A percentile compares a stretch with the other conserved stretches of the same genome.
phyloP scores from a whole-genome alignment of 2,888 invertebrate genomes.

The Platypus cylindrus region DNA sequence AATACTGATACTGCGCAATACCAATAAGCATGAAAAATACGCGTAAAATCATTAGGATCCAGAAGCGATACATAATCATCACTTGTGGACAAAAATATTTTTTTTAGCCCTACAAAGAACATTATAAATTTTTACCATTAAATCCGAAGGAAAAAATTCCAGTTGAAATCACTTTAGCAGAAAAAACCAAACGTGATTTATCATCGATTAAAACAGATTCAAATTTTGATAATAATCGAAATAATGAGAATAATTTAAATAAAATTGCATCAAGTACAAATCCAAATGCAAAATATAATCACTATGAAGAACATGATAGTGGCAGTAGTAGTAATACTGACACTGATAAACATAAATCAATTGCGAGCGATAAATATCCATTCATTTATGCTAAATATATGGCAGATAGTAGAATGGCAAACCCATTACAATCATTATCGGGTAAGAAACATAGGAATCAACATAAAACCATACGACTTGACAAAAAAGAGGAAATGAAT shows the following conservation, averaged over 20 bases:
- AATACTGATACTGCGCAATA: too few relatives aligned
- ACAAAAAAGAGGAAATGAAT: conserved; percentile 8
- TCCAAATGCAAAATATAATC: too few relatives aligned
- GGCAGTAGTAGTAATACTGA: background rate
- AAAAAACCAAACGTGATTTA: conserved; percentile 4
- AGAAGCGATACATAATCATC: too few relatives aligned
- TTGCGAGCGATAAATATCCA: conserved; percentile 18
- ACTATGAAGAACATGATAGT: too few relatives aligned
- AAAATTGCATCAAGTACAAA: too few relatives aligned
- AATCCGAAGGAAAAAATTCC: conserved; percentile 18
- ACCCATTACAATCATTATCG: conserved; percentile 10
- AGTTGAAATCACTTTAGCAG: conserved; percentile 19
- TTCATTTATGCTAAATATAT: conserved; percentile 25
- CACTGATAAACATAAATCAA: too few relatives aligned
- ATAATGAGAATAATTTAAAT: background rate
- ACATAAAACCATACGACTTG: conserved; percentile 1
- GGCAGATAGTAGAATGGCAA: conserved; percentile 22
- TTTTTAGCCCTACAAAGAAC: conserved; percentile 22
- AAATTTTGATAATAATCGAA: background rate
- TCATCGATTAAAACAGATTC: background rate
- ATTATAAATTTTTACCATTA: conserved; percentile 21
- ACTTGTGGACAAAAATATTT: too few relatives aligned
- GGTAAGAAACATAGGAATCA: conserved; percentile 5
- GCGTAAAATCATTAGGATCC: too few relatives aligned
- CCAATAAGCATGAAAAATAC: too few relatives aligned